A percentile compares a stretch with the other conserved stretches of the same genome.
Evolutionary conservation across 1,140 invertebrate genomes (phyloP).

Genomic region (Melanaphis sacchari): DNA sequence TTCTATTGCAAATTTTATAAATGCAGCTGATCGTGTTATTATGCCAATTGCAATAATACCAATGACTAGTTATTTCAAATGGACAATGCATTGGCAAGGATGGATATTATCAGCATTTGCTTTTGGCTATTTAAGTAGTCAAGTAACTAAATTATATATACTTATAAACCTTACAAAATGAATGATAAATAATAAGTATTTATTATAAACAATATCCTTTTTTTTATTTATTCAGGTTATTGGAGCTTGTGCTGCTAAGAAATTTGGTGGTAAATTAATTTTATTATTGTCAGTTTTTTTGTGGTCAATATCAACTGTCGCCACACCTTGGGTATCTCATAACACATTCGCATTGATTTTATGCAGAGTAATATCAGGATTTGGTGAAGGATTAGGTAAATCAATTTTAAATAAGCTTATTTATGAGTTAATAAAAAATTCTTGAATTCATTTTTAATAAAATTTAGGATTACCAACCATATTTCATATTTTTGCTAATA

Average conservation of each 20-base stretch:
- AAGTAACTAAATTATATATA: slow-evolving; percentile 65
- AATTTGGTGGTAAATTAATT: slow-evolving; percentile 77
- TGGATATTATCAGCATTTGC: slow-evolving; percentile 83
- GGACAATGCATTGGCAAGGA: slow-evolving; percentile 78
- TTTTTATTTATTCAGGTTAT: slow-evolving; percentile 66
- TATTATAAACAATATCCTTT: background rate
- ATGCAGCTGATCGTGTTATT: slow-evolving; percentile 80
- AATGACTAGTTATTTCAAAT: slow-evolving; percentile 78
- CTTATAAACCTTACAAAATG: background rate
- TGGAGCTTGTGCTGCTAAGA: slow-evolving; percentile 75
- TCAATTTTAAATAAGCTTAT: background rate
- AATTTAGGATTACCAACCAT: slow-evolving; percentile 76
- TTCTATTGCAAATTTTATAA: slow-evolving; percentile 80
- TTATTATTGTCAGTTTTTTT: slow-evolving; percentile 75
- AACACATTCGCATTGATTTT: slow-evolving; percentile 72
- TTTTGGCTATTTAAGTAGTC: slow-evolving; percentile 81
- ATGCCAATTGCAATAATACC: slow-evolving; percentile 83
- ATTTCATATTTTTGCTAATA: slow-evolving; percentile 81
- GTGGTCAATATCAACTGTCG: slow-evolving; percentile 78
- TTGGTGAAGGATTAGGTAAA: slow-evolving; percentile 79
- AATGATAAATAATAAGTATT: background rate
- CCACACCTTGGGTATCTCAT: slow-evolving; percentile 75
- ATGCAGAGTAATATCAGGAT: slow-evolving; percentile 73
- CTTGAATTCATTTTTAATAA: background rate
- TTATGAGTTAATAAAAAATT: background rate